Base-by-base conservation (phyloP, 53 echinoderm and acorn worm species). In the Stichopus horrens region DNA sequence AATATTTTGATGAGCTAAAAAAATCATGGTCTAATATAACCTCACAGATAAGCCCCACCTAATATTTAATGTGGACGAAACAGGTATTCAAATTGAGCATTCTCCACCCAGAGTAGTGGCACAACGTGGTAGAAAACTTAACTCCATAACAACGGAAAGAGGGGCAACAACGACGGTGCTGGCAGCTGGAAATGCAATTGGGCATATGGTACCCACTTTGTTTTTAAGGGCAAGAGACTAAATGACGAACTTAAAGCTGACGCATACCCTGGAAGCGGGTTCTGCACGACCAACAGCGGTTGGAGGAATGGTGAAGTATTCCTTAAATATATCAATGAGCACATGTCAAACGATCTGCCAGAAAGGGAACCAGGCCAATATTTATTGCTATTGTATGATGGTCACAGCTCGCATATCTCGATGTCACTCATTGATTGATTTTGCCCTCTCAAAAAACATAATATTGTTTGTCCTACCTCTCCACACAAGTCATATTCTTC, bases 401-500 rank as follows among this genome's bases (percentile, higher is more conserved):
- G 90, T 4, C 77, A 86, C 52, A 86, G 21, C 21, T 77, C 68
- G 9, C 86, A 90, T 55, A 90, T 90, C 54, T 74, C 86, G 10
- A 54, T 86, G 65, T 13, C 78, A 11, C 90, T 90, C 9, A 86
- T 90, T 19, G n/a, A n/a, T n/a, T n/a, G 90, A 90, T 6, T 75
- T 59, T 20, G 90, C 90, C 9, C 21, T 10, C 9, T 7, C 63
- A 8, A 55, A 86, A 5, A 86, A 90, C 75, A 75, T 90, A 0
- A 76, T 86, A 6, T 65, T 90, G 5, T 90, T 90, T 55, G 57
- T 90, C 8, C 76, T 90, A 5, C 90, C 89, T 4, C 86, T 86
- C 20, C 90, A 90, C 52, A 90, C 90, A 5, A 86, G 76, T 21
- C 90, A 90, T 58, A 57, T 90, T 7, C 90, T 90, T 21, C 90